Evolutionary conservation across 2,113 vertebrate species (phyloP).

Genomic region (Furnarius figulus): DNA sequence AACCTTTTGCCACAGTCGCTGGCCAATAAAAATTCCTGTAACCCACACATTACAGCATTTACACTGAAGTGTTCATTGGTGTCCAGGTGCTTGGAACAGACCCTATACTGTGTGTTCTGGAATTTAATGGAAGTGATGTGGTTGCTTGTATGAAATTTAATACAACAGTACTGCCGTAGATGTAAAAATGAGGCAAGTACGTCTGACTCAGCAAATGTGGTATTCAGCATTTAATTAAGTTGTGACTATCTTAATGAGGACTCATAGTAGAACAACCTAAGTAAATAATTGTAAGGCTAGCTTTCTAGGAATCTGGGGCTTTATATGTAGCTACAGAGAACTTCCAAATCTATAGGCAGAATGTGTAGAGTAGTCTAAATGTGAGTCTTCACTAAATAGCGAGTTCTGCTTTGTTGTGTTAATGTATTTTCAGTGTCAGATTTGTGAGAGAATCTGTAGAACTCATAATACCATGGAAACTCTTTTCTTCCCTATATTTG

Average conservation of each 20-base stretch:
- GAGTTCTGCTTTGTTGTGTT: not conserved
- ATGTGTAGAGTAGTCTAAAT: not conserved
- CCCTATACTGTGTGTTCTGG: conserved; percentile 16
- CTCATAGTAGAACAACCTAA: not conserved
- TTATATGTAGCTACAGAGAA: not conserved
- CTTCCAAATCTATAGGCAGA: not conserved
- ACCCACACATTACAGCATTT: not conserved
- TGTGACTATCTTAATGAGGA: not conserved
- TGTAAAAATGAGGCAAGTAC: not conserved
- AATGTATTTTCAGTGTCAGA: not conserved
- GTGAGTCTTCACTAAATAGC: not conserved
- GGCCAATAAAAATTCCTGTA: conserved; percentile 46
- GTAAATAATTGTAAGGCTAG: not conserved
- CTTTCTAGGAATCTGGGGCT: not conserved
- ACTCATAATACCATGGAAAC: not conserved
- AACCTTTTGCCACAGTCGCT: conserved; percentile 24
- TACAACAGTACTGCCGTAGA: not conserved
- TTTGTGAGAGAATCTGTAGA: not conserved
- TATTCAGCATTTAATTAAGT: not conserved
- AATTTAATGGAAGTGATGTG: conserved; percentile 44
- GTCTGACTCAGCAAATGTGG: conserved; percentile 43
- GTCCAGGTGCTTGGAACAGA: conserved; percentile 23
- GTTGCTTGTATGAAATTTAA: not conserved
- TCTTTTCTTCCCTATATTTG: not conserved
- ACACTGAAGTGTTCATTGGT: not conserved